A percentile compares a stretch with the other conserved stretches of the same genome.
phyloP scores from a whole-genome alignment of 2,797 vertebrate species.

The Myotis planiceps region DNA sequence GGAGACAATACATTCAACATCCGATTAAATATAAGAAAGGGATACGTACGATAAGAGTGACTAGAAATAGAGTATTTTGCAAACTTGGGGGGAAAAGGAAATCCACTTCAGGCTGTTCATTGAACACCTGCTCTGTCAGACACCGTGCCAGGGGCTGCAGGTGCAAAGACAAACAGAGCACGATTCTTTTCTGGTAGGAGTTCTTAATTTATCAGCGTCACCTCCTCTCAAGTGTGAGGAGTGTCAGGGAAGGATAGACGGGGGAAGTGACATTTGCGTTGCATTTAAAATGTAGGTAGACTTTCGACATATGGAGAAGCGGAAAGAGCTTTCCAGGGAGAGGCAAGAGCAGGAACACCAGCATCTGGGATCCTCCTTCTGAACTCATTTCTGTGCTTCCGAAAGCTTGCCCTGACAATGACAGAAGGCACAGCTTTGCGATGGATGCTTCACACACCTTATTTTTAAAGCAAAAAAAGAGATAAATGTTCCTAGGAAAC shows the following conservation, averaged over 20 bases:
- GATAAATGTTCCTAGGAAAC: background rate
- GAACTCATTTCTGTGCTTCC: constrained; percentile 40
- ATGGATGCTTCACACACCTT: background rate
- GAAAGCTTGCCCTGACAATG: background rate
- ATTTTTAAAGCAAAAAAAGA: background rate
- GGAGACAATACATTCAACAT: background rate
- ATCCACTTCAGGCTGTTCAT: background rate
- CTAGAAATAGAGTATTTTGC: background rate
- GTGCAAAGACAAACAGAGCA: background rate
- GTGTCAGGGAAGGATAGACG: background rate
- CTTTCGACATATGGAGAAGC: constrained; percentile 12
- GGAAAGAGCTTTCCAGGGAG: background rate
- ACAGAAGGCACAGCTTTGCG: background rate
- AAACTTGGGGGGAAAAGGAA: background rate
- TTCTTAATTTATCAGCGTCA: background rate
- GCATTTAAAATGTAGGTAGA: constrained; percentile 33
- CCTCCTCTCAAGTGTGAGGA: background rate
- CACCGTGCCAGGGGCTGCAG: background rate
- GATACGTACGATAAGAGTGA: background rate
- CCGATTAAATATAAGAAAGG: background rate
- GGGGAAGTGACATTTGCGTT: background rate
- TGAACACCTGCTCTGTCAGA: background rate
- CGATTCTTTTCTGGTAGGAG: background rate
- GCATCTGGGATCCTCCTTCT: background rate
- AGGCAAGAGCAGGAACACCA: background rate